Evolutionary conservation across 2,113 vertebrate genomes (phyloP), one percentile per base, ranked within the genome.

Genomic region (Pomatorhinus ruficollis): DNA sequence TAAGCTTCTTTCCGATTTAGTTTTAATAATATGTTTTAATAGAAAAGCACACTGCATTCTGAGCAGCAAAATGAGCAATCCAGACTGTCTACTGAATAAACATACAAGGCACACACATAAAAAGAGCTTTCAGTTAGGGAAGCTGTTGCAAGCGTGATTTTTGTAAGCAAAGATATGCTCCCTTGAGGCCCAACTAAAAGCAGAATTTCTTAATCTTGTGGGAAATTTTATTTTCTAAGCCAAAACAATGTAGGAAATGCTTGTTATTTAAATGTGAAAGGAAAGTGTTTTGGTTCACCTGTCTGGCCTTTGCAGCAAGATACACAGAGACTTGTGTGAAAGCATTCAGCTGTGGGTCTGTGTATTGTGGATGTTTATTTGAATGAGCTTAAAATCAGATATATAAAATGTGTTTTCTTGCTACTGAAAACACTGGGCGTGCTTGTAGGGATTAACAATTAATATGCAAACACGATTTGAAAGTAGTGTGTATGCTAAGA

Each of bases 41-140:
- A 93, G 93, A 79, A 93, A 77, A 87, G 68, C 77, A 42, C 39
- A 22, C 44, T 84, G 79, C 86, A 87, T 94, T 97, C 78, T 70
- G 52, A 95, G 81, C 60, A 88, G 94, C 68, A 68, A 95, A 97
- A 95, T 91, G 95, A 95, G 87, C 93, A 77, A 96, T 30, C 23
- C 70, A 85, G 89, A 95, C 54, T 95, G 54, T 94, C 91, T 96
- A 70, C 76, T 94, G 93, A 95, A 95, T 94, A 95, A 95, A 94
- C 23, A 93, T 77, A 86, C 6, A 23, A 87, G 72, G 52, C 90
- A 87, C 90, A 89, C 28, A 81, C 61, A 74, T 13, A 54, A 40
- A 96, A 93, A 95, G 83, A 96, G 69, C 78, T 97, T 78, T 94
- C 92, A 89, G 90, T 96, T 93, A 95, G 93, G 77, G 72, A 96